These are phyloP conservation scores for Cheilosia vernalis DNA, from an alignment of 2,888 invertebrate species.

Conservation along the genomic window DNA sequence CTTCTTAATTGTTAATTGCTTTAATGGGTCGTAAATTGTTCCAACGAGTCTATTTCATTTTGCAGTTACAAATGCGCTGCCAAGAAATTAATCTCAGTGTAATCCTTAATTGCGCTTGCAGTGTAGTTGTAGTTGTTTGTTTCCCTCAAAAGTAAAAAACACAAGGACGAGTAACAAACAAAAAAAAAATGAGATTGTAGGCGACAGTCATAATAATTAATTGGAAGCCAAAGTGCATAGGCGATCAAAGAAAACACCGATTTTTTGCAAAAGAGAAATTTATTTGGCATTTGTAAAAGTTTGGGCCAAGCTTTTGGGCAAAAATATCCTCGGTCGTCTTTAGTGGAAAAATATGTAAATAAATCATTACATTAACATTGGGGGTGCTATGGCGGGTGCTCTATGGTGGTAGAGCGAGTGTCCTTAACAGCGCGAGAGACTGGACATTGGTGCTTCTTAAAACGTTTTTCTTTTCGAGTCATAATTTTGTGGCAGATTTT, in stretches of 20 bases:
- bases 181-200: constrained; percentile 18
- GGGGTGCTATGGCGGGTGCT: constrained; percentile 17
- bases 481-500: constrained; percentile 77
- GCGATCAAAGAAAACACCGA: constrained; percentile 55
- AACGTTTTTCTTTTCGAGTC: constrained; percentile 50
- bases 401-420: constrained; percentile 25
- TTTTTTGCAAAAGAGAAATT: constrained; percentile 18
- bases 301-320: constrained; percentile 25
- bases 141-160: not conserved
- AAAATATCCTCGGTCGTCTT: constrained; percentile 58
- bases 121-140: constrained; percentile 11
- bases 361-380: constrained; percentile 76
- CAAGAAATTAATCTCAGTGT: constrained; percentile 73
- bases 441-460: constrained; percentile 69
- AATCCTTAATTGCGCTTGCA: constrained; percentile 71
- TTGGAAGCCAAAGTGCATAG: constrained; percentile 67
- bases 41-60: constrained; percentile 63
- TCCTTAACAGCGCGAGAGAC: constrained; percentile 64
- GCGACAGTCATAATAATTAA: constrained; percentile 67
- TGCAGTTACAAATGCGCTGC: constrained; percentile 56
- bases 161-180: not conserved
- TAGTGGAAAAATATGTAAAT: constrained; percentile 76
- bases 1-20: constrained; percentile 73
- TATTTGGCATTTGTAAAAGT: constrained; percentile 36
- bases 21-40: constrained; percentile 70